Evolutionary conservation across 2,113 vertebrate genomes (phyloP), one percentile per base, ranked within the genome.

Genomic region (Malurus cyaneus): DNA sequence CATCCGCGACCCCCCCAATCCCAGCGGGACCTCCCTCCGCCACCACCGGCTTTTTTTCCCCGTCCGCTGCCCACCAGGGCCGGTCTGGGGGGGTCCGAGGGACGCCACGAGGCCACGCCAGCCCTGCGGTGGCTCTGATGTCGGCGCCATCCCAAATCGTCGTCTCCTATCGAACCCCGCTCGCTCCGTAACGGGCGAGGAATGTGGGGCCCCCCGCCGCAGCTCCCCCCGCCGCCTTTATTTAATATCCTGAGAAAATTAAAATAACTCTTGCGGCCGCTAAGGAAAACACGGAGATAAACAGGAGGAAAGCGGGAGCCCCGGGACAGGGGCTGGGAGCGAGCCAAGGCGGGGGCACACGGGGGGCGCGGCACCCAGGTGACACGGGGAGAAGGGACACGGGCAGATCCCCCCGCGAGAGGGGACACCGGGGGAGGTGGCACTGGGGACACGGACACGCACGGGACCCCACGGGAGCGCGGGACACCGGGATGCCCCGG

Each of bases 81-180:
- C n/a, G 57, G 19, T 20, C 25, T 53, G 82, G 60, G 69, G 60
- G 92, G n/a, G 80, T 70, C 83, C 87, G 80, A 47, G 93, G 83
- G 73, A 61, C 77, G 82, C 97, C 98, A 94, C 76, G 97, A 41
- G 74, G 80, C 97, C 98, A 97, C 83, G 97, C 97, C 98, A 98
- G 98, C 97, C 97, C 97, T 98, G 98, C 98, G 98, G 98, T 98
- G 98, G 98, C 98, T 98, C 98, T 98, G 98, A 98, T 98, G 98
- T 98, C 98, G 98, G 98, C 98, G 98, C 98, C 98, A 98, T 96
- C 79, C n/a, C 47, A 93, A 94, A 92, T 81, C 81, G 65, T 49
- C 65, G 57, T 74, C 89, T 94, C 92, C 97, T 98, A 98, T 98
- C 98, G 97, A 97, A 98, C 93, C 49, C 85, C 66, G 97, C 97